A percentile compares a stretch with the other conserved stretches of the same genome.
Conservation (phyloP, 2,888 invertebrate species). For the Polyploca ridens region DNA sequence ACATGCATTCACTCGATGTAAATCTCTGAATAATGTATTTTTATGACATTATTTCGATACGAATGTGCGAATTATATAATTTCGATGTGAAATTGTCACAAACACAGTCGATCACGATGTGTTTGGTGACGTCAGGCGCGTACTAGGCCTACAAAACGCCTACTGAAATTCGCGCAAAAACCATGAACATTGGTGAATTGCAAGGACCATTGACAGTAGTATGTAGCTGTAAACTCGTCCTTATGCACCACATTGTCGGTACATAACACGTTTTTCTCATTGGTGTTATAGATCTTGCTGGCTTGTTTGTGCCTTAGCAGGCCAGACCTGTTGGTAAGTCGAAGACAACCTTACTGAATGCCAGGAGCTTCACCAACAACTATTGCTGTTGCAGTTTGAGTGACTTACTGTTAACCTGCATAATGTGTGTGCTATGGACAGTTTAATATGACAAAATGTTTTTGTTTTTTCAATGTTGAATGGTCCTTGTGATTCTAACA, state of each 20-base stretch:
- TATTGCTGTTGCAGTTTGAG: conserved; percentile 75
- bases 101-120: conserved; percentile 56
- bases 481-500: conserved; percentile 85
- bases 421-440: conserved; percentile 82
- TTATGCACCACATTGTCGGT: conserved; percentile 77
- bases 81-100: conserved; percentile 56
- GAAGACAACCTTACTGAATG: conserved; percentile 72
- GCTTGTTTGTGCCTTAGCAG: conserved; percentile 90
- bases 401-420: conserved; percentile 77
- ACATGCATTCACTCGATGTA: conserved; percentile 76
- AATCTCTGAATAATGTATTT: conserved; percentile 65
- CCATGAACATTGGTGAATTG: conserved; percentile 76
- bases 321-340: conserved; percentile 90
- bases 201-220: conserved; percentile 81
- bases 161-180: conserved; percentile 80
- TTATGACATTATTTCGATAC: conserved; percentile 62
- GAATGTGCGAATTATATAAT: conserved; percentile 75
- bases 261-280: conserved; percentile 77
- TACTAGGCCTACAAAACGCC: conserved; percentile 54
- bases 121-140: conserved; percentile 59
- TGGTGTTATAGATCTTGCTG: conserved; percentile 89
- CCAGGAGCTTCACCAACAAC: conserved; percentile 73
- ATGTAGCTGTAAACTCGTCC: conserved; percentile 70
- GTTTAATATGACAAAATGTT: conserved; percentile 56
- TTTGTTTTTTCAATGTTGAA: conserved; percentile 75